Percentiles rank a stretch among this genome's conserved stretches.
phyloP scores from a whole-genome alignment of 2,888 invertebrate genomes.

The Physocephala rufipes region DNA sequence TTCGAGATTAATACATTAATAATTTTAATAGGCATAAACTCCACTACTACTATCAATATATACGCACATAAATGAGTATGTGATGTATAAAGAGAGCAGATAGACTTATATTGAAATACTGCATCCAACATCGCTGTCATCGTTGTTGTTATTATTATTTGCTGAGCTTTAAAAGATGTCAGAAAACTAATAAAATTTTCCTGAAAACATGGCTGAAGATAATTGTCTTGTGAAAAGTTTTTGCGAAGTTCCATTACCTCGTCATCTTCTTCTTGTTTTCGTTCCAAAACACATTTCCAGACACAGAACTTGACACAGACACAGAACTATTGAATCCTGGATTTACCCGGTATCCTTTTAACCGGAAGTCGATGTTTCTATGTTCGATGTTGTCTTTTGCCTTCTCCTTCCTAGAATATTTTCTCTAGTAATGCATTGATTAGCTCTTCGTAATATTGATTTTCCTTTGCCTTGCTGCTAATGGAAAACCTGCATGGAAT shows the following conservation, averaged over 20 bases:
- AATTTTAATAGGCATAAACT: constrained; percentile 15
- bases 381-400: neutral
- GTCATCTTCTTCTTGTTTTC: neutral
- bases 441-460: constrained; percentile 56
- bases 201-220: neutral
- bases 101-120: neutral
- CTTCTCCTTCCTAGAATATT: neutral
- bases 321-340: too few relatives aligned
- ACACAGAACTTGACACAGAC: too few relatives aligned
- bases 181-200: neutral
- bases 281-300: neutral
- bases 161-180: neutral
- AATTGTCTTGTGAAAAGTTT: constrained; percentile 2
- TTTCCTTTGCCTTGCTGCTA: constrained; percentile 51
- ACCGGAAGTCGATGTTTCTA: constrained; percentile 48
- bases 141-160: neutral
- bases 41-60: too few relatives aligned
- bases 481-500: constrained; percentile 59
- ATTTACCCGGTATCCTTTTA: constrained; percentile 42
- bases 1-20: constrained; percentile 39
- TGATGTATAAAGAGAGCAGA: neutral
- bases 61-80: neutral
- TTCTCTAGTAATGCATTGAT: constrained; percentile 25
- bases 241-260: constrained; percentile 29
- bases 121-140: neutral